A percentile compares a stretch with the other conserved stretches of the same genome.
Conservation (phyloP, 2,797 vertebrate genomes). For the Astyanax mexicanus region DNA sequence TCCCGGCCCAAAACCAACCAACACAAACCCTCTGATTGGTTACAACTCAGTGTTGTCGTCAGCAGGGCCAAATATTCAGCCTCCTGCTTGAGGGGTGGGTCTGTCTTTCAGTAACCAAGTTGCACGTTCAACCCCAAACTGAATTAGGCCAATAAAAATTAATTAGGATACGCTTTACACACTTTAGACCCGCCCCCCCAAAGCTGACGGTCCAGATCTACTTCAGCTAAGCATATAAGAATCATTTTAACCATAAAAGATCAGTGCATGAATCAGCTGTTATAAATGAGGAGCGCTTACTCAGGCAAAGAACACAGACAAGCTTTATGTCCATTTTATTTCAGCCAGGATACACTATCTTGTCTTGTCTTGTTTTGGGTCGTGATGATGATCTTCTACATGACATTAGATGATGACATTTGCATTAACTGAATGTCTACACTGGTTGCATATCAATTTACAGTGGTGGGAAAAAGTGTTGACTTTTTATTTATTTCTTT, state of each 20-base stretch:
- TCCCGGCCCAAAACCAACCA: constrained; percentile 38
- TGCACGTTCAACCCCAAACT: constrained; percentile 24
- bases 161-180: background rate
- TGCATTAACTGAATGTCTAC: too few relatives aligned
- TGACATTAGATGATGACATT: too few relatives aligned
- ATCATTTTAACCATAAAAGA: background rate
- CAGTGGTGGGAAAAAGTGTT: too few relatives aligned
- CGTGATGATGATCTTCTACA: too few relatives aligned
- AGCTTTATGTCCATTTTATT: background rate
- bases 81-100: constrained; percentile 32
- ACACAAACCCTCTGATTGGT: constrained; percentile 59
- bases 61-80: constrained; percentile 40
- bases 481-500: too few relatives aligned
- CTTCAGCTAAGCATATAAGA: too few relatives aligned
- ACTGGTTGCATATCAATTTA: too few relatives aligned
- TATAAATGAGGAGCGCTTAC: background rate
- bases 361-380: too few relatives aligned
- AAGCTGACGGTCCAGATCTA: background rate
- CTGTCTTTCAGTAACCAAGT: constrained; percentile 9
- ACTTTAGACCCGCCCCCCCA: background rate
- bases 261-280: background rate
- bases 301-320: background rate
- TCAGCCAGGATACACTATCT: background rate
- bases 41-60: constrained; percentile 42
- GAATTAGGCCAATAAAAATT: background rate